Evolutionary conservation across 1,140 invertebrate species (phyloP).

Genomic region (Drosophila azteca): DNA sequence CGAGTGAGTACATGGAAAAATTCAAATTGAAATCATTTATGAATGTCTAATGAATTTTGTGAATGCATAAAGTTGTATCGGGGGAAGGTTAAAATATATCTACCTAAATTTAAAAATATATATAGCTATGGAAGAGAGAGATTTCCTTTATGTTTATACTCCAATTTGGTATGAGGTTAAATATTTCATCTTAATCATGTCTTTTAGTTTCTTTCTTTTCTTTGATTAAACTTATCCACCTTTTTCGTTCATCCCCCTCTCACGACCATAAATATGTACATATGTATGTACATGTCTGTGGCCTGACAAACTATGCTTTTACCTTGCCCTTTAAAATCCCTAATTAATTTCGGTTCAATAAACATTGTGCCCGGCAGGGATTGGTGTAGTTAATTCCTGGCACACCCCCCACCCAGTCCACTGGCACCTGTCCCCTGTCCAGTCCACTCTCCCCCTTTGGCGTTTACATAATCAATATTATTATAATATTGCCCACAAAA

Average conservation of each 20-base stretch:
- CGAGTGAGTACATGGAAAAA: slow-evolving; percentile 40
- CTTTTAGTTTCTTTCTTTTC: too few relatives aligned
- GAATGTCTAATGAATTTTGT: slow-evolving; percentile 24
- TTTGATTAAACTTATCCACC: too few relatives aligned
- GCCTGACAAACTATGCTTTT: slow-evolving; percentile 38
- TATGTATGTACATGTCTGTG: slow-evolving; percentile 1
- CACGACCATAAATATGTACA: slow-evolving; percentile 5
- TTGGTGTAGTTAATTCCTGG: slow-evolving; percentile 1
- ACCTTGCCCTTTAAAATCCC: slow-evolving; percentile 44
- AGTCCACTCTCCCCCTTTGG: slow-evolving; percentile 1
- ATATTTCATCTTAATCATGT: too few relatives aligned
- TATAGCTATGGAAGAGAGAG: too few relatives aligned
- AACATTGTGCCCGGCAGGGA: slow-evolving; percentile 14
- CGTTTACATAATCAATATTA: slow-evolving; percentile 51
- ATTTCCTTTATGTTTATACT: too few relatives aligned
- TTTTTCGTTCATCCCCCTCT: not conserved
- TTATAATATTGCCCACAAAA: slow-evolving; percentile 53
- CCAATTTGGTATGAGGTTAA: too few relatives aligned
- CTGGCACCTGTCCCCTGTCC: too few relatives aligned
- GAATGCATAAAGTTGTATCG: not conserved
- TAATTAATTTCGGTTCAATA: slow-evolving; percentile 53
- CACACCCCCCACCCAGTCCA: not conserved
- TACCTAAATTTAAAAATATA: too few relatives aligned
- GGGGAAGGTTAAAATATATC: not conserved
- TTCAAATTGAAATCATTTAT: slow-evolving; percentile 58